Base-by-base conservation (phyloP, 1,140 invertebrate genomes). In the Platyura marginata region DNA sequence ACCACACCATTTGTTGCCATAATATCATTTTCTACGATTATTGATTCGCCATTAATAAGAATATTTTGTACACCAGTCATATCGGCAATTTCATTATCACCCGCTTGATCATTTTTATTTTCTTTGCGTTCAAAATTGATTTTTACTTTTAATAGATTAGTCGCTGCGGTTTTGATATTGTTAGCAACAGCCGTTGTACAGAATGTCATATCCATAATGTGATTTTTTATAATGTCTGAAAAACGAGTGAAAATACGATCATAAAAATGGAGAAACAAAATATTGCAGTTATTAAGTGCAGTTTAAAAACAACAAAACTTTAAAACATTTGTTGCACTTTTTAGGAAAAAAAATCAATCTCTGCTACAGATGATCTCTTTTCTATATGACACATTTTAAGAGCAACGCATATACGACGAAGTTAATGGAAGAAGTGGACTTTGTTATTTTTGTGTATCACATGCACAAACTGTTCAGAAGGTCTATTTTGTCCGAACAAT, bases 1-100 rank as follows among this genome's bases (percentile, higher is more conserved):
- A 81, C 63, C 1, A 81, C 70, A 18, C 79, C 79, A 54, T 81
- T 80, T 3, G 67, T 73, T 6, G 73, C 77, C 52, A 69, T 61
- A n/a, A 68, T 61, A 44, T 69, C 67, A 1, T 54, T 48, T 22
- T 67, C 57, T 6, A 59, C 44, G 22, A 69, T 57, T 49, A 63
- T 62, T 3, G 65, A 63, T 42, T 57, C 55, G 18, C 54, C 57
- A 43, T 69, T 67, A 19, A 69, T 59, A n/a, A 56, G 52, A 11
- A 69, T 51, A 21, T 56, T 37, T 40, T 45, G 21, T 0, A 49
- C 29, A 20, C 40, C 49, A 0, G 49, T 45, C 29, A 51, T 46
- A 39, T 59, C 54, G 9, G 11, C 18, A 9, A 19, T 21, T 34
- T 41, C 40, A 41, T 25, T 18, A 11, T 40, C 38, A 4, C 19